Base-by-base conservation (phyloP, 1,140 invertebrate species). In the Euwallacea similis region DNA sequence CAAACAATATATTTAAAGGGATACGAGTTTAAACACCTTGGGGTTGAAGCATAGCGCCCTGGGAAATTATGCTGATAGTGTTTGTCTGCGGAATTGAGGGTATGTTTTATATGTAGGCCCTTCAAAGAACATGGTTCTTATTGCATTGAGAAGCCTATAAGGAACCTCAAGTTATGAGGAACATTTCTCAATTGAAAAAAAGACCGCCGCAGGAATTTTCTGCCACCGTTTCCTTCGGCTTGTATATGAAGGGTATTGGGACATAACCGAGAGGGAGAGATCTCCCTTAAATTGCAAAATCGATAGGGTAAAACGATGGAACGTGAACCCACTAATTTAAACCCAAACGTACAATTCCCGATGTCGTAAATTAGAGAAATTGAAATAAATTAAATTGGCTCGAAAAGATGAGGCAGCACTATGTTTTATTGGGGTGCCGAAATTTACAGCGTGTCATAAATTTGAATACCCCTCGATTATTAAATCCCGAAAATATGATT, bases 1-100 rank as follows among this genome's bases (percentile, higher is more conserved):
- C 55, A 67, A 60, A 69, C 66, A 69, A 69, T 69, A 69, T 61
- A 69, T 69, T 69, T 60, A 61, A 61, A 46, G 58, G 58, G 56
- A 44, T 69, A 43, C 53, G 58, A 69, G 58, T 33, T 43, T 69
- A 69, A 69, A 69, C 66, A 69, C 66, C 66, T 69, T 42, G 44
- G 66, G 58, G 66, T 41, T 61, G 42, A 61, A 56, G 56, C 56
- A 53, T 53, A 47, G 66, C 58, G 66, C 58, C 66, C 33, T 33
- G 66, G 66, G 66, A 69, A 69, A 69, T 69, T 69, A 69, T 56
- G 56, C 43, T 58, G 66, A 69, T 69, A 61, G 54, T 59, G 42
- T 58, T 44, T 69, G 66, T 69, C 43, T 56, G 66, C 66, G 50
- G 46, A 60, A 56, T 58, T 61, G 58, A 42, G 66, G 66, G 66